phyloP scores from a whole-genome alignment of 2,888 invertebrate species.

The Merodon equestris region DNA sequence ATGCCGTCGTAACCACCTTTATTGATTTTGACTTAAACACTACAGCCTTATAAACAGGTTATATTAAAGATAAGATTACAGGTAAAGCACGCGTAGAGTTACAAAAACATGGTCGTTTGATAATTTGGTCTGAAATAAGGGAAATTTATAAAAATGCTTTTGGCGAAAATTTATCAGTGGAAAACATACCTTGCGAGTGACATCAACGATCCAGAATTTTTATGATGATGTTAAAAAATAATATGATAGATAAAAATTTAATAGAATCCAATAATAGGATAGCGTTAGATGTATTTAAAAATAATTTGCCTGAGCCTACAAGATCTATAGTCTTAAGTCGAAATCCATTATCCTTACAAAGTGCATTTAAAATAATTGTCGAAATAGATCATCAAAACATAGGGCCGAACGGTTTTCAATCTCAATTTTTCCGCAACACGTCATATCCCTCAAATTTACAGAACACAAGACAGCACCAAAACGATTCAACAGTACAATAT shows the following conservation, averaged over 20 bases:
- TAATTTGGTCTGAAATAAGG: too few species aligned
- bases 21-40: too few species aligned
- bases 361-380: constrained; percentile 17
- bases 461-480: neutral
- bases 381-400: too few species aligned
- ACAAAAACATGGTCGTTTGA: too few species aligned
- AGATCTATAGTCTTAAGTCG: constrained; percentile 15
- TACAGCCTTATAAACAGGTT: too few species aligned
- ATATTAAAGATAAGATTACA: too few species aligned
- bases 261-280: constrained; percentile 26
- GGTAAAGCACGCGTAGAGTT: too few species aligned
- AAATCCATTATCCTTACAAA: constrained; percentile 4
- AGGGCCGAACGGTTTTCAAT: too few species aligned
- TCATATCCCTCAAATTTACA: neutral
- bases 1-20: too few species aligned
- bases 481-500: neutral
- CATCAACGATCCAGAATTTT: constrained; percentile 15
- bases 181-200: constrained; percentile 5
- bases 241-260: constrained; percentile 1
- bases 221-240: constrained; percentile 7
- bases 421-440: neutral
- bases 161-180: too few species aligned
- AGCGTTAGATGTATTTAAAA: constrained; percentile 14
- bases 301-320: constrained; percentile 22
- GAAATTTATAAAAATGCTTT: too few species aligned